Evolutionary conservation across 2,113 vertebrate species (phyloP), one percentile per base, ranked within the genome.

Genomic region (Zosterops borbonicus): DNA sequence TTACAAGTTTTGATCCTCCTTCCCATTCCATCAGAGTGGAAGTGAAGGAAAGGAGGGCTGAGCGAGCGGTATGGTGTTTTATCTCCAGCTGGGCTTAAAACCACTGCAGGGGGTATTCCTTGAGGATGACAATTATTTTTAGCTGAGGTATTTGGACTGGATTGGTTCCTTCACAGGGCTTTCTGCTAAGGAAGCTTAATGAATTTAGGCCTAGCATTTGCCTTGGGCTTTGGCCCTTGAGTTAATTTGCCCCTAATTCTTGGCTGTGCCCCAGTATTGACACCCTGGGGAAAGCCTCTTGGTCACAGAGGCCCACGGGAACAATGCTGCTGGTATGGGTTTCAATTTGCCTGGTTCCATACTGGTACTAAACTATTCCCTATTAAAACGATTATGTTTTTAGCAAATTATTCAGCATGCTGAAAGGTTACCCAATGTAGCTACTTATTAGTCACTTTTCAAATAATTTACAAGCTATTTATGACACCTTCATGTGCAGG

Each of bases 371-470:
- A 80, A 64, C 28, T 59, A 74, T 29, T 9, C 60, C 11, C 18
- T 63, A 33, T 67, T 92, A 71, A 94, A 93, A n/a, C 77, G 23
- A 90, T 93, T 56, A 87, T 9, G 0, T 62, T 96, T 92, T 75
- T 59, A 83, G 88, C 63, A 95, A 91, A 91, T 64, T 88, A 80
- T 87, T 79, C 79, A 52, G 31, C 39, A 16, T 68, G 64, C 64
- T 93, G 82, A 86, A 96, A 95, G 93, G 93, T 92, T 96, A 87
- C 42, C 46, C 29, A 52, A 12, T 95, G 91, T 92, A 95, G n/a
- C 90, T 95, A 86, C 93, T 89, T 93, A 88, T 80, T 88, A 94
- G 85, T 83, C 79, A 88, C 53, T 93, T 95, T 70, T 83, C 68
- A 81, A 92, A 86, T 90, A 59, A 64, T 95, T 93, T 94, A 83